A percentile compares a stretch with the other conserved stretches of the same genome.
phyloP scores from a whole-genome alignment of 2,888 invertebrate genomes.

The Furcula furcula region DNA sequence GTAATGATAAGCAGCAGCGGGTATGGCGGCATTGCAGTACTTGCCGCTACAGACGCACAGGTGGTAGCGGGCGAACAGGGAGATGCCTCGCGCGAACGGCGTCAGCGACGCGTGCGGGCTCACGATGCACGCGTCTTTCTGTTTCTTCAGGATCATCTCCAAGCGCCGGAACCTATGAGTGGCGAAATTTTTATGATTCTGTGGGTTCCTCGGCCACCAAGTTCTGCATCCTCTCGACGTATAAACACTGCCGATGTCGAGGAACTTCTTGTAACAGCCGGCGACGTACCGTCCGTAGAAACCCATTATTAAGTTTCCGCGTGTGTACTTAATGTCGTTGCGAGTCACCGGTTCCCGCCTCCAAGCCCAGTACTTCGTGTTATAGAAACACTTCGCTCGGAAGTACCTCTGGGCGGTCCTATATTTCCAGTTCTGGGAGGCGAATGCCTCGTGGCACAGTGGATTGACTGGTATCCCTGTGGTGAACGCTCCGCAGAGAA shows the following conservation, averaged over 20 bases:
- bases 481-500: conserved; percentile 13
- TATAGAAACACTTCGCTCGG: conserved; percentile 1
- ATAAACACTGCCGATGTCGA: conserved; percentile 35
- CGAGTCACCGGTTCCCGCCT: background rate
- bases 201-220: conserved; percentile 7
- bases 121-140: conserved; percentile 19
- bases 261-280: conserved; percentile 36
- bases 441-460: conserved; percentile 21
- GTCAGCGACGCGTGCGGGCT: conserved; percentile 31
- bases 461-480: conserved; percentile 10
- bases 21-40: conserved; percentile 21
- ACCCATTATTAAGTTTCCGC: conserved; percentile 3
- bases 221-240: conserved; percentile 33
- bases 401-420: conserved; percentile 7
- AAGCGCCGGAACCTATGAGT: conserved; percentile 16
- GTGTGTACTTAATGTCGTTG: background rate
- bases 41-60: conserved; percentile 28
- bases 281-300: conserved; percentile 15
- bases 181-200: conserved; percentile 7
- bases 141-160: conserved; percentile 12
- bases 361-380: background rate
- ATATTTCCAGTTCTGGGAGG: conserved; percentile 7
- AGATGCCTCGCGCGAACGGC: conserved; percentile 25
- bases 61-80: conserved; percentile 31
- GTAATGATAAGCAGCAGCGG: background rate